phyloP scores from a whole-genome alignment of 2,797 vertebrate species.

The Acrossocheilus fasciatus region DNA sequence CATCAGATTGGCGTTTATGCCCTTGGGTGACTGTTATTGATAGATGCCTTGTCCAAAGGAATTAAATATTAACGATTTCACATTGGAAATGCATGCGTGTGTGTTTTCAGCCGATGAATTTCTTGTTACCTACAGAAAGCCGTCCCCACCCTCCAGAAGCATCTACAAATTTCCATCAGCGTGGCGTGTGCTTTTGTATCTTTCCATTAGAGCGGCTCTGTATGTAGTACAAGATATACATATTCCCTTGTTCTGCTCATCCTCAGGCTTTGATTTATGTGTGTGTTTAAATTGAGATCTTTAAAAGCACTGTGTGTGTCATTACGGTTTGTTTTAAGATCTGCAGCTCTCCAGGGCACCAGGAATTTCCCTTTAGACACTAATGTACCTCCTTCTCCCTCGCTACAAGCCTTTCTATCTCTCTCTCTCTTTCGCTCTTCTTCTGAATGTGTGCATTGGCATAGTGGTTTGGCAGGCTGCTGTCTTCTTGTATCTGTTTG shows the following conservation, averaged over 20 bases:
- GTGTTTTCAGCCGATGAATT: slow-evolving; percentile 28
- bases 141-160: slow-evolving; percentile 2
- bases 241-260: slow-evolving; percentile 38
- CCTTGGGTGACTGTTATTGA: slow-evolving; percentile 55
- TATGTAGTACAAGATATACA: slow-evolving; percentile 44
- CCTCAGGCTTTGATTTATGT: slow-evolving; percentile 45
- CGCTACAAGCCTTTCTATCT: background rate
- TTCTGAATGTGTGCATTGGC: slow-evolving; percentile 41
- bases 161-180: slow-evolving; percentile 39
- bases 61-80: slow-evolving; percentile 62
- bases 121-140: slow-evolving; percentile 31
- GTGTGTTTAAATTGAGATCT: slow-evolving; percentile 50
- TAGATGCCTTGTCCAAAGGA: slow-evolving; percentile 51
- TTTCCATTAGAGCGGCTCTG: slow-evolving; percentile 39
- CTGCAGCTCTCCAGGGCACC: slow-evolving; percentile 57
- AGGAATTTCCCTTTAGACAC: slow-evolving; percentile 62
- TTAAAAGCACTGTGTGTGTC: slow-evolving; percentile 53
- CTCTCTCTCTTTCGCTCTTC: slow-evolving; percentile 22
- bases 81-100: slow-evolving; percentile 45
- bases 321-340: slow-evolving; percentile 57
- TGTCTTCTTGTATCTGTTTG: slow-evolving; percentile 40
- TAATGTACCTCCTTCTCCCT: slow-evolving; percentile 50
- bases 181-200: slow-evolving; percentile 8
- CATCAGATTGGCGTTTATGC: slow-evolving; percentile 50
- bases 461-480: slow-evolving; percentile 34